Evolutionary conservation across 2,888 invertebrate species (phyloP).

Genomic region (Rhamphomyia laevipes): DNA sequence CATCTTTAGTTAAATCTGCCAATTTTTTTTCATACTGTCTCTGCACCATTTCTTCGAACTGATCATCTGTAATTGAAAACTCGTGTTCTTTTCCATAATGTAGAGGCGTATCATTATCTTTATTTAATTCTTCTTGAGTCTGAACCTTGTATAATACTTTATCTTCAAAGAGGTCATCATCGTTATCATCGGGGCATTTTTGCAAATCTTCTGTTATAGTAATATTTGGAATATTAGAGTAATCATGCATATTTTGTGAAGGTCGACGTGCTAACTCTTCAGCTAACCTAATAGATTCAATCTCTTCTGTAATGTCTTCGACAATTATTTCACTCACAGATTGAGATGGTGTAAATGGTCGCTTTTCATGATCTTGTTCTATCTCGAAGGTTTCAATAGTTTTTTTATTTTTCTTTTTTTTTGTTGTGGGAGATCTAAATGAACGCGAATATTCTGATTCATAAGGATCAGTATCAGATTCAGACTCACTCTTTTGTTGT

Average conservation of each 20-base stretch:
- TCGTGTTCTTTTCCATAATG: constrained; percentile 22
- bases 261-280: constrained; percentile 27
- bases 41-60: constrained; percentile 37
- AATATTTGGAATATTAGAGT: constrained; percentile 35
- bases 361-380: constrained; percentile 32
- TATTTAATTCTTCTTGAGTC: constrained; percentile 32
- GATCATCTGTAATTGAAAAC: constrained; percentile 26
- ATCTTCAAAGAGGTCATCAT: constrained; percentile 32
- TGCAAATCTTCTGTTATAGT: constrained; percentile 35
- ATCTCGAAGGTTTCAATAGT: constrained; percentile 28
- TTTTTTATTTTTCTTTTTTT: constrained; percentile 31
- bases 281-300: constrained; percentile 22
- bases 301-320: constrained; percentile 34
- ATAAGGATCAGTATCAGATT: constrained; percentile 39
- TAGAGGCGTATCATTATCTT: constrained; percentile 27
- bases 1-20: constrained; percentile 46
- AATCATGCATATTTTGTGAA: constrained; percentile 36
- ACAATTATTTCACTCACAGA: constrained; percentile 34
- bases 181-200: constrained; percentile 22
- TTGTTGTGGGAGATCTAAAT: constrained; percentile 32
- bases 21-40: constrained; percentile 44
- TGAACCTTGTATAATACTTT: constrained; percentile 30
- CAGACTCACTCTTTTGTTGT: constrained; percentile 38
- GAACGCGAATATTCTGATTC: constrained; percentile 40
- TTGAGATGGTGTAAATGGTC: constrained; percentile 34